A percentile compares a stretch with the other conserved stretches of the same genome.
Conservation (phyloP, 1,140 invertebrate species). For the Lanistes nyassanus region DNA sequence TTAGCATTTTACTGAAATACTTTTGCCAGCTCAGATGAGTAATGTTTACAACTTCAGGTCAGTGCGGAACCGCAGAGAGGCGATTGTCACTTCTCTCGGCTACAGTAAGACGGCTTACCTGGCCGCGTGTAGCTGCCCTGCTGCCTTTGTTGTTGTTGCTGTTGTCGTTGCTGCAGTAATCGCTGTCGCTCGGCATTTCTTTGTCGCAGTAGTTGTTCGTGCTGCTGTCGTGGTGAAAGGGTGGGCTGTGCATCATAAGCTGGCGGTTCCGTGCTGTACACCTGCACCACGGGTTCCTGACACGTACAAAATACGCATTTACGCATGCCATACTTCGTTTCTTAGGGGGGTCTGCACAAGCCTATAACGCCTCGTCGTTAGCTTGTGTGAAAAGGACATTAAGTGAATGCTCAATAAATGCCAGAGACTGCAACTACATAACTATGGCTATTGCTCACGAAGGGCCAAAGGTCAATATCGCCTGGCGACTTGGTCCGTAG, state of each 20-base stretch:
- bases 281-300: constrained; percentile 8
- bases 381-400: not conserved
- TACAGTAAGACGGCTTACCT: not conserved
- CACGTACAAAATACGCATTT: not conserved
- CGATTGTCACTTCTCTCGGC: no score
- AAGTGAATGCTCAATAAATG: not conserved
- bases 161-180: constrained; percentile 2
- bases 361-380: not conserved
- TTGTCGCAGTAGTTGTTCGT: not conserved
- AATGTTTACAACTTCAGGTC: not conserved
- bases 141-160: constrained; percentile 3
- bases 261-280: constrained; percentile 2
- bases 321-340: not conserved
- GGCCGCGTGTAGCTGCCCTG: not conserved
- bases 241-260: not conserved
- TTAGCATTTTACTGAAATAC: not conserved
- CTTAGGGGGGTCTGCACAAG: not conserved
- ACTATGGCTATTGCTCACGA: not conserved
- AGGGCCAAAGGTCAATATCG: no score
- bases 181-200: constrained; percentile 5
- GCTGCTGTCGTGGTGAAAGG: not conserved
- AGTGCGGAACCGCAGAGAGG: not conserved
- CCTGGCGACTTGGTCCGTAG: no score
- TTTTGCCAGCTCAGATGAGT: not conserved
- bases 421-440: not conserved